phyloP scores from a whole-genome alignment of 2,113 vertebrate species.

The Myiagra hebetior region DNA sequence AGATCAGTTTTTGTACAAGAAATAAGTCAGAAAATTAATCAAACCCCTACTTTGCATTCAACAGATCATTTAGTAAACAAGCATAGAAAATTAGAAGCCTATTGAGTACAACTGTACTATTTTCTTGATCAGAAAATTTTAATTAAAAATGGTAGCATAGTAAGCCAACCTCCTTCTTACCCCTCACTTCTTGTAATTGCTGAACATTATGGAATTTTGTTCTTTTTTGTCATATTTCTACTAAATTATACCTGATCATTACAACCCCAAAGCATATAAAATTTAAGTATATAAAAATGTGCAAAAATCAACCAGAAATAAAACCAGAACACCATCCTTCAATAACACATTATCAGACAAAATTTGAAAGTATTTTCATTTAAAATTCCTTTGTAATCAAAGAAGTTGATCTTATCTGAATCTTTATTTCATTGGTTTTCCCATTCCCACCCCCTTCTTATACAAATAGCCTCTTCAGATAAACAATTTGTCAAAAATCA shows the following conservation, averaged over 20 bases:
- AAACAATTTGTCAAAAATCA: neutral
- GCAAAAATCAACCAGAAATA: neutral
- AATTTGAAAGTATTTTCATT: neutral
- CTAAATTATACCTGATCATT: neutral
- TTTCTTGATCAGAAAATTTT: conserved; percentile 21
- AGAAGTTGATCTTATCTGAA: neutral
- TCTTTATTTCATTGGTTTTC: neutral
- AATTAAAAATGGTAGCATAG: conserved; percentile 17
- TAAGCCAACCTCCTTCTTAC: neutral
- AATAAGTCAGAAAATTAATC: conserved; percentile 10
- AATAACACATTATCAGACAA: neutral
- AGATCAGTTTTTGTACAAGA: neutral
- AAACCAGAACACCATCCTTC: neutral
- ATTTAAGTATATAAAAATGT: neutral
- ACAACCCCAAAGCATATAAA: neutral
- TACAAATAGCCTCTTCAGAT: neutral
- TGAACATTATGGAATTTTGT: neutral
- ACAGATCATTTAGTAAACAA: conserved; percentile 37
- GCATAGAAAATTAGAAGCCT: conserved; percentile 27
- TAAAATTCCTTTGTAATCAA: neutral
- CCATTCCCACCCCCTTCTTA: neutral
- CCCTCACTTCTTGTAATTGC: neutral
- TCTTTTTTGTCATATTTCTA: neutral
- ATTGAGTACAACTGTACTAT: conserved; percentile 19
- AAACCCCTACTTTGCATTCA: conserved; percentile 5